These are phyloP conservation scores for Nannoperca australis DNA, from an alignment of 2,797 vertebrate species.

Conservation along the genomic window DNA sequence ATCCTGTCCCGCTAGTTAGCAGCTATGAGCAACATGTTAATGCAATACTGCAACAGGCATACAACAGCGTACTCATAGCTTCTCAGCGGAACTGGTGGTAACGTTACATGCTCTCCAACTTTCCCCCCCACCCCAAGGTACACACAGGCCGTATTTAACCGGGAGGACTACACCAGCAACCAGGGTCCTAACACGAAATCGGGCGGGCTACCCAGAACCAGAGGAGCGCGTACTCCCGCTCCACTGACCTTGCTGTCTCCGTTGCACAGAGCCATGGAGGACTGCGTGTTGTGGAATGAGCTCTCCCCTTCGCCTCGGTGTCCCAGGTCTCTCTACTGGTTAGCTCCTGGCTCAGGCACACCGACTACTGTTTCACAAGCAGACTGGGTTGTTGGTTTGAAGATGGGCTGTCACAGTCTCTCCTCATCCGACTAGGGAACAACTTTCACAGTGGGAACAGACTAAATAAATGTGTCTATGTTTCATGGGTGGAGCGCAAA, in stretches of 20 bases:
- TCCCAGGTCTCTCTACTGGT: conserved; percentile 67
- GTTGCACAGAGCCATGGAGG: conserved; percentile 96
- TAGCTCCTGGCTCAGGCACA: conserved; percentile 65
- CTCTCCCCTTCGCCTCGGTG: conserved; percentile 68
- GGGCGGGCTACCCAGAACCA: conserved; percentile 3
- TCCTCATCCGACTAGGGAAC: conserved; percentile 42
- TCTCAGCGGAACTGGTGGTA: conserved; percentile 36
- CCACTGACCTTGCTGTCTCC: conserved; percentile 98
- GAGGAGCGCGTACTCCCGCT: conserved; percentile 17
- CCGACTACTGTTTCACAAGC: conserved; percentile 72
- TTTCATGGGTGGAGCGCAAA: conserved; percentile 76
- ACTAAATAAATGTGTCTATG: conserved; percentile 60
- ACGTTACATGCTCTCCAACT: conserved; percentile 70
- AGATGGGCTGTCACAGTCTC: conserved; percentile 38
- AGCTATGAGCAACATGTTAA: conserved; percentile 60
- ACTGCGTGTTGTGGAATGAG: conserved; percentile 78
- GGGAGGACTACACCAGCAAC: conserved; percentile 38
- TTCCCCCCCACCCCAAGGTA: conserved; percentile 53
- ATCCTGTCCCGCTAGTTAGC: conserved; percentile 15
- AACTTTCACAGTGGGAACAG: conserved; percentile 50
- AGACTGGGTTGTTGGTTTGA: conserved; percentile 28
- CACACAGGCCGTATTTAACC: conserved; percentile 81
- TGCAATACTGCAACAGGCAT: conserved; percentile 73
- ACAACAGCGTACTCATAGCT: conserved; percentile 28
- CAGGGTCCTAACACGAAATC: conserved; percentile 38